Conservation (phyloP, 2,888 invertebrate species). For the Agrotis exclamationis region DNA sequence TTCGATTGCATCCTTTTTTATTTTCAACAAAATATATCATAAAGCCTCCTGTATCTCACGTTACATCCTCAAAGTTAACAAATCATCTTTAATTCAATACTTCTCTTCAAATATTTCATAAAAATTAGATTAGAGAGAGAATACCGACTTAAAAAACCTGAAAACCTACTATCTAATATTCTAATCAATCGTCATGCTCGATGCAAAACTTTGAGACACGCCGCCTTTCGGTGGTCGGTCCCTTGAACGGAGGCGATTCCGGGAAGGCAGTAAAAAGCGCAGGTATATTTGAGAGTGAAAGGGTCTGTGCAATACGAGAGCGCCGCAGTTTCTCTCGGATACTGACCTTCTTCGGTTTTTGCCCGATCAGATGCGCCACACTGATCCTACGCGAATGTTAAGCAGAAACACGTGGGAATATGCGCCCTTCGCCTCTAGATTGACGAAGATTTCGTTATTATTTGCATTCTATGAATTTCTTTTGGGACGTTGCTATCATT, state of each 20-base stretch:
- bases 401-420: constrained; percentile 89
- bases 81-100: not conserved
- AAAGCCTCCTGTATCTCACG: not conserved
- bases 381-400: constrained; percentile 80
- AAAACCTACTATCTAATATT: not conserved
- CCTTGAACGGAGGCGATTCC: constrained; percentile 80
- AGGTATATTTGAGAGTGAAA: constrained; percentile 90
- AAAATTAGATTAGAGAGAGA: no score
- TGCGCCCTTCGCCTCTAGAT: constrained; percentile 74
- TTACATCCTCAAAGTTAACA: not conserved
- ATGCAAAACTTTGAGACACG: constrained; percentile 79
- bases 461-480: constrained; percentile 80
- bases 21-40: not conserved
- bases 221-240: constrained; percentile 63
- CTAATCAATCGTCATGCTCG: constrained; percentile 1
- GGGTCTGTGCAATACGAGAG: constrained; percentile 90
- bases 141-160: no score
- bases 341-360: constrained; percentile 89
- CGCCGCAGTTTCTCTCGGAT: constrained; percentile 84
- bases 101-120: not conserved
- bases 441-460: constrained; percentile 80
- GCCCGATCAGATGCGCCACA: constrained; percentile 82
- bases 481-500: constrained; percentile 42
- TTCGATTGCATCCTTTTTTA: not conserved
- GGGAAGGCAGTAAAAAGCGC: constrained; percentile 88